Base-by-base conservation (phyloP, 2,888 invertebrate species). In the Nebria brevicollis region DNA sequence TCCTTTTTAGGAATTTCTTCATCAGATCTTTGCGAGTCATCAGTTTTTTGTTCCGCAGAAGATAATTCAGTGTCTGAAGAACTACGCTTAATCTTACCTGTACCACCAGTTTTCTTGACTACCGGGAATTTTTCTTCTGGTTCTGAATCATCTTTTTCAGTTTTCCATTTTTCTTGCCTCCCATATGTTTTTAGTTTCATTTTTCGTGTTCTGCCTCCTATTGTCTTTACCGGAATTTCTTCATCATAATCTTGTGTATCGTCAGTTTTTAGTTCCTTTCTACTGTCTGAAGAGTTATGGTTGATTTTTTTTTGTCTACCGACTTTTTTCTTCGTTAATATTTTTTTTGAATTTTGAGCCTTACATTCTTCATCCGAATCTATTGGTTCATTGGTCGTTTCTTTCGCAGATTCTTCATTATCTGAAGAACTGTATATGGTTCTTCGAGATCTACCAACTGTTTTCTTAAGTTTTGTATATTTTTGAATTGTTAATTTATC, bases 91-190 rank as follows among this genome's bases (percentile, higher is more conserved):
- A 70, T 70, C 42, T 43, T 68, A 8, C 42, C n/a, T 54, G 75
- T 42, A 2, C 73, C 10, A 43, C 73, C 43, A n/a, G 10, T 11
- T 73, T 73, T 73, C n/a, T 41, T 43, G 8, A 20, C 64, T 13
- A n/a, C 20, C 15, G 20, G 25, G 15, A 26, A 11, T 5, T 26
- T 25, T 26, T 26, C 70, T 70, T 70, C 70, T 26, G 11, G 26
- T 13, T 68, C 25, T 68, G 15, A 15, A 20, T 74, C 74, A n/a
- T 54, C 74, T 42, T n/a, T 72, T 25, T 72, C n/a, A 20, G 11
- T 66, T 7, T 66, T 6, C 66, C 15, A 6, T 43, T 43, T 43
- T 43, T 43, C 43, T 43, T 43, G 43, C 10, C 10, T 43, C 43
- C 10, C 43, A 43, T 20, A 43, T 43, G 43, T 43, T 10, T 43